These are phyloP conservation scores for Brachyhypopomus gauderio DNA, from an alignment of 2,113 vertebrate species.

Conservation along the genomic window DNA sequence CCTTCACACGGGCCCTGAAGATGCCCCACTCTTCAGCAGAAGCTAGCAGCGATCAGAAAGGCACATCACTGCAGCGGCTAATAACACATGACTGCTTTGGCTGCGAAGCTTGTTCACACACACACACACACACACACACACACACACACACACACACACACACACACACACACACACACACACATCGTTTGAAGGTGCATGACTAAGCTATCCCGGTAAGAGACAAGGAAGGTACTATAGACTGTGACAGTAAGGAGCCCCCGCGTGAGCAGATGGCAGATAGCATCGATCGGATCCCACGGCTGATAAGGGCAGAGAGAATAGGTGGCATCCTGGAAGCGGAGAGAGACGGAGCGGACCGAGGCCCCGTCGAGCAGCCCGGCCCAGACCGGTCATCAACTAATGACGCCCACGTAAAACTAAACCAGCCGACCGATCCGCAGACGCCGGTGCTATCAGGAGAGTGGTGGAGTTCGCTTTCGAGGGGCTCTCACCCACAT, in stretches of 20 bases:
- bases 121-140: neutral
- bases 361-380: neutral
- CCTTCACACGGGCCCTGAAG: conserved; percentile 30
- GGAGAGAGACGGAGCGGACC: conserved; percentile 13
- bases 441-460: neutral
- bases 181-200: conserved; percentile 21
- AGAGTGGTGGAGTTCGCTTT: neutral
- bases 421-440: neutral
- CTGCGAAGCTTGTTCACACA: neutral
- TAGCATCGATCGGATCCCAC: conserved; percentile 49
- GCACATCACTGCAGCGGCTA: conserved; percentile 28
- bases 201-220: conserved; percentile 37
- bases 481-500: conserved; percentile 11
- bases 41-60: neutral
- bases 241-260: conserved; percentile 33
- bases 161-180: no score
- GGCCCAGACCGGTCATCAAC: neutral
- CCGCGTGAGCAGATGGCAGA: conserved; percentile 46
- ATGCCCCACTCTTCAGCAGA: neutral
- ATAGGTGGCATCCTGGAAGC: conserved; percentile 11
- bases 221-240: conserved; percentile 21
- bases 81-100: conserved; percentile 38
- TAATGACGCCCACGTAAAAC: neutral
- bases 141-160: conserved; percentile 21
- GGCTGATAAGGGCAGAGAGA: conserved; percentile 40